Percentiles rank a stretch among this genome's conserved stretches.
Conservation (phyloP, 2,113 vertebrate genomes). For the Pomatorhinus ruficollis region DNA sequence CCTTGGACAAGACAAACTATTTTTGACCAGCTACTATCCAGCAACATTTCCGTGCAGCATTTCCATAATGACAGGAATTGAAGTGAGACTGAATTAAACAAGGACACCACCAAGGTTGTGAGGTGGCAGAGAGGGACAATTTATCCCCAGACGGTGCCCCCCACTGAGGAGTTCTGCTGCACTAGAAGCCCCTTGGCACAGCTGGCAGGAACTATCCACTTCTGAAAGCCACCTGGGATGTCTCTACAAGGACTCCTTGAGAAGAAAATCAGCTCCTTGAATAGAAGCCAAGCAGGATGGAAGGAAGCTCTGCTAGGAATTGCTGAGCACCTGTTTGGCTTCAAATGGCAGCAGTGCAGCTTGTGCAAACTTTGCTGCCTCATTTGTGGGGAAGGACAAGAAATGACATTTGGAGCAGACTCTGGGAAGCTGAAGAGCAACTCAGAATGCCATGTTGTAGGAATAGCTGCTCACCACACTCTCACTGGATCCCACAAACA, state of each 20-base stretch:
- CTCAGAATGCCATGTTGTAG: background rate
- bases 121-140: background rate
- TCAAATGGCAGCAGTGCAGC: background rate
- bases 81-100: background rate
- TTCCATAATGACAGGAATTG: background rate
- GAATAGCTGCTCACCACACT: background rate
- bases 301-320: background rate
- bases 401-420: background rate
- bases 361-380: background rate
- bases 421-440: background rate
- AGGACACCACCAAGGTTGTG: background rate
- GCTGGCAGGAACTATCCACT: background rate
- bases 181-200: background rate
- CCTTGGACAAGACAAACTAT: background rate
- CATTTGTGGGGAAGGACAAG: background rate
- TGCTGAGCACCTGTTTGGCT: rapidly evolving
- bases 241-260: background rate
- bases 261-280: background rate
- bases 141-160: background rate
- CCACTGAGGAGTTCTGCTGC: background rate
- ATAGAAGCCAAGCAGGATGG: background rate
- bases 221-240: background rate
- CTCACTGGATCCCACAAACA: background rate
- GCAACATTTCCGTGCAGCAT: background rate
- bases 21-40: background rate